Percentiles rank a stretch among this genome's conserved stretches.
Conservation (phyloP, 1,140 invertebrate species). For the Tetranychus urticae region DNA sequence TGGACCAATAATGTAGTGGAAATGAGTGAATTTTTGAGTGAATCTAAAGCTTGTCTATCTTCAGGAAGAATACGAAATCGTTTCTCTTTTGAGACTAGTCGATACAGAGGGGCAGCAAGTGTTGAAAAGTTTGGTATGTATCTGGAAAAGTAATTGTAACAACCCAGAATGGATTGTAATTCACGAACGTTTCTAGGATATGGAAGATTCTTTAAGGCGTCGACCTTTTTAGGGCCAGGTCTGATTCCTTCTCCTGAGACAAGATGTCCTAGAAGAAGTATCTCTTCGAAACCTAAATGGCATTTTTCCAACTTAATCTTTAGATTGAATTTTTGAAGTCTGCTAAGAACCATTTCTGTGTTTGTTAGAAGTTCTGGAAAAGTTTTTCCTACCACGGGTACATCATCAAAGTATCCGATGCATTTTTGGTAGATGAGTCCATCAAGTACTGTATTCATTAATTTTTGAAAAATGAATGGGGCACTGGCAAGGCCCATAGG, state of each 20-base stretch:
- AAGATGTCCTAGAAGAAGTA: slow-evolving; percentile 14
- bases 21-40: background rate
- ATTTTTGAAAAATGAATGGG: slow-evolving; percentile 14
- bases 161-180: slow-evolving; percentile 7
- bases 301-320: slow-evolving; percentile 12
- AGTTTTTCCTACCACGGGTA: slow-evolving; percentile 12
- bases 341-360: background rate
- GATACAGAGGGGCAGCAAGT: slow-evolving; percentile 9
- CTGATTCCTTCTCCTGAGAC: slow-evolving; percentile 17
- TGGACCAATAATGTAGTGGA: background rate
- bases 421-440: background rate
- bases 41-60: background rate
- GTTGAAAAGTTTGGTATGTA: slow-evolving; percentile 15
- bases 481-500: slow-evolving; percentile 13
- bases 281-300: slow-evolving; percentile 3
- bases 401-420: slow-evolving; percentile 15
- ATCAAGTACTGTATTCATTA: slow-evolving; percentile 11
- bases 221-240: slow-evolving; percentile 2
- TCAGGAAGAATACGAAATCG: background rate
- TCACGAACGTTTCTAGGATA: slow-evolving; percentile 5
- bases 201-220: slow-evolving; percentile 4
- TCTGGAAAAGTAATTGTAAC: slow-evolving; percentile 5
- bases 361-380: slow-evolving; percentile 9
- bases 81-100: background rate
- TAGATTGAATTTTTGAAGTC: background rate